Evolutionary conservation across 2,113 vertebrate genomes (phyloP), one percentile per base, ranked within the genome.

Genomic region (Ptilorrhoa leucosticta): DNA sequence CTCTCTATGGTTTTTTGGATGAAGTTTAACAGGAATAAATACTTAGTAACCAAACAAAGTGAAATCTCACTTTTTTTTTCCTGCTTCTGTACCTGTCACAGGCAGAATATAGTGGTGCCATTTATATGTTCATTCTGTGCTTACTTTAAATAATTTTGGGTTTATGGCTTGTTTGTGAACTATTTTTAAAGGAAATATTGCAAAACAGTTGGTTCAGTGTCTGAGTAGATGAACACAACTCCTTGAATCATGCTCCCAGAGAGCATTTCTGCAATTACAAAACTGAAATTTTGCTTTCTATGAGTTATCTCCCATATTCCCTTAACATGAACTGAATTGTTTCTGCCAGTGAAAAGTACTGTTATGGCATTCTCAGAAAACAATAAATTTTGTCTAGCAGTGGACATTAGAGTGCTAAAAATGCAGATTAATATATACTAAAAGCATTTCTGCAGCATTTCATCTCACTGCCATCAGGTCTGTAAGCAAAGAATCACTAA

Each of bases 301-400:
- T 90, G 71, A 75, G 71, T 95, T 91, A 81, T 93, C 24, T 83
- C 13, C 11, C 22, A 48, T 44, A 73, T 96, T 90, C 27, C 50
- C 72, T 93, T 80, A 82, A 54, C 4, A 22, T 20, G 42, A 95
- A 63, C 28, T 68, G 39, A 66, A 60, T 60, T 76, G 20, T n/a
- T 89, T 76, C 73, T 87, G 66, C 70, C 73, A 80, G 71, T 68
- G 86, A 90, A 94, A 39, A 63, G 56, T 63, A 70, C 28, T 73
- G 20, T 88, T 90, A 78, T 11, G 56, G 26, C 9, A 15, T 96
- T 96, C 79, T 85, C 92, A 71, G 75, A 93, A 97, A 93, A 58
- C 33, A 87, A 83, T 70, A 44, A n/a, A 28, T 90, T 83, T 83
- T 80, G 24, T 69, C 50, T 22, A 66, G 17, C 22, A 76, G 54